A percentile compares a stretch with the other conserved stretches of the same genome.
These are phyloP conservation scores for Merops nubicus DNA, from an alignment of 2,113 vertebrate genomes.

Conservation along the genomic window DNA sequence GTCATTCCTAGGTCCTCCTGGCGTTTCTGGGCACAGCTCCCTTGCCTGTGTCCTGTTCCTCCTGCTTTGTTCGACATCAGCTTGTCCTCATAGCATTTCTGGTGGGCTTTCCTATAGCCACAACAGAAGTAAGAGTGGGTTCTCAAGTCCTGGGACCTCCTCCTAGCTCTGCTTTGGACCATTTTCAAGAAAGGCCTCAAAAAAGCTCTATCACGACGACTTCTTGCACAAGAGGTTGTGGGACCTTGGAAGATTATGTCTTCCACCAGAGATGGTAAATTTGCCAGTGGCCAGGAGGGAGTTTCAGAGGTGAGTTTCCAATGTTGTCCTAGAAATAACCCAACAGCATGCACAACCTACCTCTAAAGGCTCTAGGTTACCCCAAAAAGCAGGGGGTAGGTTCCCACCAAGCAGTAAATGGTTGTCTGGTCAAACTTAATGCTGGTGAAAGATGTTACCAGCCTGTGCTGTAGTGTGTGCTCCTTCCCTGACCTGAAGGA, in stretches of 20 bases:
- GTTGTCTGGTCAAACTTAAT: not conserved
- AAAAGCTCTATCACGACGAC: not conserved
- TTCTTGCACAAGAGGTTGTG: not conserved
- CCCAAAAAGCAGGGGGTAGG: not conserved
- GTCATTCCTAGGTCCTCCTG: not conserved
- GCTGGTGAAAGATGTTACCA: not conserved
- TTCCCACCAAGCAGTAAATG: not conserved
- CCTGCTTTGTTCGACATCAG: not conserved
- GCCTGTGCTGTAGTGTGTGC: not conserved
- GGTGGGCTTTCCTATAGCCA: not conserved
- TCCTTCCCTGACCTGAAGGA: not conserved
- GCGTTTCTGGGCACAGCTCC: not conserved
- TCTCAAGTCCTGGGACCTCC: not conserved
- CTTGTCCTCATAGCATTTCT: not conserved
- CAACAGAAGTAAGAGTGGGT: not conserved
- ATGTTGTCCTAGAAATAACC: not conserved
- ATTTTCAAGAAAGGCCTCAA: not conserved
- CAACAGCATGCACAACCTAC: not conserved
- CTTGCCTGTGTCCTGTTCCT: not conserved
- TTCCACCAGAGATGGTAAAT: not conserved
- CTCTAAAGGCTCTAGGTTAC: not conserved
- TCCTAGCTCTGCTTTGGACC: not conserved
- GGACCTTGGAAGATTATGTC: rapidly evolving
- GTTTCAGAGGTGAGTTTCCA: not conserved
- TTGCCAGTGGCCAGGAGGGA: not conserved